Evolutionary conservation across 2,888 invertebrate species (phyloP), one percentile per base, ranked within the genome.

Genomic region (Dascillus cervinus): DNA sequence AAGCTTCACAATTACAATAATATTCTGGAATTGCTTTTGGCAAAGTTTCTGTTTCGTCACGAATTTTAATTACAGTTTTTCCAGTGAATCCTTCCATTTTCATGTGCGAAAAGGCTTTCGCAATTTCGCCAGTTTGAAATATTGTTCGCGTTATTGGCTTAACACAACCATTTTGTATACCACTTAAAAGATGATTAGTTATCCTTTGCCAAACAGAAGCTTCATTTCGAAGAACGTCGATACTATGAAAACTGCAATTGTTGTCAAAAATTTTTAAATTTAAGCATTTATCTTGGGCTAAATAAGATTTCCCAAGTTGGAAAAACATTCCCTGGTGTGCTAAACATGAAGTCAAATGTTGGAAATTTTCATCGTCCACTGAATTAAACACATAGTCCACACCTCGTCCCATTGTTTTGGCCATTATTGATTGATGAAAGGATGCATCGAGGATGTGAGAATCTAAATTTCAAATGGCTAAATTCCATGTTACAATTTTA

Each of bases 361-460:
- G 72, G 1, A 94, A 69, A 60, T 91, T 91, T 22, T 94, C 91
- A 51, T 88, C 90, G 2, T 91, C 77, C 24, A 94, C 65, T 0
- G 90, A 90, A 62, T 95, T 94, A 6, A 88, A 65, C 10, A 94
- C 83, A 36, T 90, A 67, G 53, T 94, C 85, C 0, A 95, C 92
- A 24, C 91, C 90, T 46, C 70, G 71, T 8, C 92, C 91, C 8
- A 79, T 70, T 0, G 91, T 92, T 50, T 77, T 73, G 22, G 68
- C 69, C 47, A 82, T 71, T 31, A 95, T 73, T 72, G 90, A 78
- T 40, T 77, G 73, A 59, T 92, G 91, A 58, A 95, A 94, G 1
- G 79, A 77, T 0, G 78, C 72, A 55, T 89, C 81, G 49, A 88
- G 75, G 9, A 90, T 86, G 60, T n/a, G n/a, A n/a, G n/a, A n/a